Conservation (phyloP, 2,888 invertebrate species). For the Priocnemis perturbator region DNA sequence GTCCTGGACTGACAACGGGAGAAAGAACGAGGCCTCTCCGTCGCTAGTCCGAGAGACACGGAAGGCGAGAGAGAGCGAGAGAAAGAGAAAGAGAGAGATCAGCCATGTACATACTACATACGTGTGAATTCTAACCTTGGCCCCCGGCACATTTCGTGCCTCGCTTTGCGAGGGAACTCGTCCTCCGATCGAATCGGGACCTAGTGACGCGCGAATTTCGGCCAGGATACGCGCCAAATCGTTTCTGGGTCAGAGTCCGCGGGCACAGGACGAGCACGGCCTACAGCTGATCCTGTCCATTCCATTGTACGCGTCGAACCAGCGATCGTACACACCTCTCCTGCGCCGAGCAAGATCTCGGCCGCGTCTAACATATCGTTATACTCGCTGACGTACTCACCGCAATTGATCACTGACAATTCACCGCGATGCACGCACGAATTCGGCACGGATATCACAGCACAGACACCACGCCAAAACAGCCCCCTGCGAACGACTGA, state of each 20-base stretch:
- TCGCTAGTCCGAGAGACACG: too few species aligned
- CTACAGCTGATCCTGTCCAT: conserved; percentile 54
- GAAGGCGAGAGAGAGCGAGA: too few species aligned
- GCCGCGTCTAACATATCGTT: too few species aligned
- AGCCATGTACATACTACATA: not conserved
- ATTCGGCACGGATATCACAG: conserved; percentile 43
- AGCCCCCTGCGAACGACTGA: conserved; percentile 57
- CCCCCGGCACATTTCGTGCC: conserved; percentile 3
- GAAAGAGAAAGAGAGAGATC: too few species aligned
- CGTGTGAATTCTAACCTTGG: conserved; percentile 38
- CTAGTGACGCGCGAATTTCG: conserved; percentile 8
- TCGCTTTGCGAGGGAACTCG: not conserved
- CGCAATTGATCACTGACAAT: conserved; percentile 34
- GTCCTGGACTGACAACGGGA: conserved; percentile 17
- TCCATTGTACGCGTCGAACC: too few species aligned
- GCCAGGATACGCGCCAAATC: conserved; percentile 48
- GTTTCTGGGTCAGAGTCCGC: conserved; percentile 54
- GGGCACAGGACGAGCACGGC: conserved; percentile 40
- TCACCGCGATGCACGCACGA: conserved; percentile 36
- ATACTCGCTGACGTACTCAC: conserved; percentile 45
- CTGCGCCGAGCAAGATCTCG: not conserved
- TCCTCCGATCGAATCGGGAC: not conserved
- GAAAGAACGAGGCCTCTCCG: not conserved
- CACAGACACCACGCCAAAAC: conserved; percentile 52
- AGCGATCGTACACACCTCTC: too few species aligned